Percentiles rank a stretch among this genome's conserved stretches.
Conservation (phyloP, 2,113 vertebrate genomes). For the Pardalotus punctatus region DNA sequence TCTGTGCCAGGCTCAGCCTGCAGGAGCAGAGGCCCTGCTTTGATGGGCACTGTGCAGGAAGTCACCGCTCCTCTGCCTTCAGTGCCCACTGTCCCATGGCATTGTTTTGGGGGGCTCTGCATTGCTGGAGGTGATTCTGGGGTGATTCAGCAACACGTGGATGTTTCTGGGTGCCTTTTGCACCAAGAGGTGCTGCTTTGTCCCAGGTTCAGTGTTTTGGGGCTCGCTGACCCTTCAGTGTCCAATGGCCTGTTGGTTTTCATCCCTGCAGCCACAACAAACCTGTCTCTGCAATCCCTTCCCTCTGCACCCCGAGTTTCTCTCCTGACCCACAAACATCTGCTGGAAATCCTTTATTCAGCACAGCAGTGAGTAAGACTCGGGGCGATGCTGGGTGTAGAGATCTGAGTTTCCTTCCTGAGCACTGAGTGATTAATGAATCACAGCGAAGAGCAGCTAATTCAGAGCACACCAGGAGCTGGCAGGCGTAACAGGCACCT, state of each 20-base stretch:
- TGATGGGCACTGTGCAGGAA: neutral
- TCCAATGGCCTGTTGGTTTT: neutral
- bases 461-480: neutral
- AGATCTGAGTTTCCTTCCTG: neutral
- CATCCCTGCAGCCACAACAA: neutral
- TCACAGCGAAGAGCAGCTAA: neutral
- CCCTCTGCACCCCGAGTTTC: neutral
- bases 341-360: neutral
- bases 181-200: neutral
- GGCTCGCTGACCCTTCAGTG: neutral
- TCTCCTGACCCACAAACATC: neutral
- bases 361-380: neutral
- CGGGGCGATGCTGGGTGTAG: neutral
- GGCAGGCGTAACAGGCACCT: neutral
- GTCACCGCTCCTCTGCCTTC: neutral
- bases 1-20: neutral
- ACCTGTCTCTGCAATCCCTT: neutral
- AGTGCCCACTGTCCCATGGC: fast-evolving
- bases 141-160: constrained; percentile 14
- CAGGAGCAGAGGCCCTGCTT: neutral
- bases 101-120: fast-evolving
- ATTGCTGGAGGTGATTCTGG: neutral
- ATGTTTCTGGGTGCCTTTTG: neutral
- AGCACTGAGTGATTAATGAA: neutral
- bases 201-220: fast-evolving